Evolutionary conservation across 1,140 invertebrate genomes (phyloP), one percentile per base, ranked within the genome.

Genomic region (Camponotus vicinus): DNA sequence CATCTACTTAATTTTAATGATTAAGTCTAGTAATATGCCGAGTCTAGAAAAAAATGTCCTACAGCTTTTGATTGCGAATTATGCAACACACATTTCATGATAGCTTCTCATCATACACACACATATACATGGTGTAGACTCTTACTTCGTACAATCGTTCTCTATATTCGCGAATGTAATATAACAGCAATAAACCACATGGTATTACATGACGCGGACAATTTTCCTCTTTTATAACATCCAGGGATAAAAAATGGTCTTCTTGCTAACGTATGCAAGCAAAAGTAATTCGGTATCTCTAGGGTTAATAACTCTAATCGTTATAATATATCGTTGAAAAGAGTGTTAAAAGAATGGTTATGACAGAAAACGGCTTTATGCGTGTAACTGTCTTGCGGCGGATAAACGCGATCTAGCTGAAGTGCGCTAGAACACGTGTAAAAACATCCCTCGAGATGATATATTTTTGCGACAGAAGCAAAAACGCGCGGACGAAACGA

Each of bases 301-400:
- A 49, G 52, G 21, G n/a, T 63, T 73, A 83, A 83, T 75, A 61
- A 75, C 79, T 83, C 55, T 73, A 73, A 83, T 83, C 32, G 79
- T 75, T 75, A 75, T 75, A 83, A 83, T 63, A 37, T 75, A 73
- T 71, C 55, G 79, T 37, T 83, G 79, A 75, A 75, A 3, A 52
- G 79, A 83, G 79, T 40, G 69, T 18, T 61, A 32, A 73, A 83
- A 45, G 69, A 75, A 42, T 83, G 79, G 69, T n/a, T 34, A 11
- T 83, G 79, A 83, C 79, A n/a, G 69, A 63, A 73, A 73, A 59
- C 27, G 67, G 13, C 37, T 82, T 82, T 73, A 71, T 34, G 79
- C 67, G 37, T 37, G 67, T 45, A 73, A 45, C 79, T 83, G 79
- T 75, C 69, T 83, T 75, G 40, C 63, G 0, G 69, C 79, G 79